Base-by-base conservation (phyloP, 2,888 invertebrate genomes). In the Sarcophaga subvicina region DNA sequence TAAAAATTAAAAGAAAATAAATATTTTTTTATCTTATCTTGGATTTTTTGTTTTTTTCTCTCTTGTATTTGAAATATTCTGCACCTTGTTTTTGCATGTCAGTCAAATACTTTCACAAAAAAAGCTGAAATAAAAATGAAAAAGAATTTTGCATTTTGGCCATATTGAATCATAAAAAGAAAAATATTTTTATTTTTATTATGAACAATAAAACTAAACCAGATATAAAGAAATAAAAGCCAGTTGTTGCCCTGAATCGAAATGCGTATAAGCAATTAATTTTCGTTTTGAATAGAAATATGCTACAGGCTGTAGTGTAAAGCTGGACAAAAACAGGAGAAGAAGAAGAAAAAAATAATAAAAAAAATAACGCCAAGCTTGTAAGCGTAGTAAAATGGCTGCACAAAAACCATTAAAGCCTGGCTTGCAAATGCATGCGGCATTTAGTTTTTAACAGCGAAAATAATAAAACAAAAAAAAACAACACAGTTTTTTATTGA, bases 221-320 rank as follows among this genome's bases (percentile, higher is more conserved):
- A 11, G 45, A 37, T 37, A 67, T 10, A 47, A 64, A 64, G 17
- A 63, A 14, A 20, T 45, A 20, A 3, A 11, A 73, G 79, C 37
- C 71, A 81, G 54, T 80, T 75, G 49, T 73, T 85, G 72, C 77
- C 85, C 85, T 72, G 72, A 81, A 85, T 77, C 77, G 45, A 81
- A 81, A 72, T 85, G 81, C 85, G 81, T 81, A 72, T 69, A 81
- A 82, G 27, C 81, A 81, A 85, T 85, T 85, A 81, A 81, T 85
- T 85, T 85, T 84, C 27, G 20, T 76, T 84, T 37, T 70, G 47
- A 60, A 83, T 69, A 63, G 17, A 85, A 83, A 17, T 60, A 0
- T 49, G 73, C 84, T 14, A 4, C 5, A 47, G 69, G 83, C 73
- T 17, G 25, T 72, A 54, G 14, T 37, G 2, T 8, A 79, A 25